Evolutionary conservation across 64 coral and sea anemone genomes (phyloP).

Genomic region (Montipora sp.): DNA sequence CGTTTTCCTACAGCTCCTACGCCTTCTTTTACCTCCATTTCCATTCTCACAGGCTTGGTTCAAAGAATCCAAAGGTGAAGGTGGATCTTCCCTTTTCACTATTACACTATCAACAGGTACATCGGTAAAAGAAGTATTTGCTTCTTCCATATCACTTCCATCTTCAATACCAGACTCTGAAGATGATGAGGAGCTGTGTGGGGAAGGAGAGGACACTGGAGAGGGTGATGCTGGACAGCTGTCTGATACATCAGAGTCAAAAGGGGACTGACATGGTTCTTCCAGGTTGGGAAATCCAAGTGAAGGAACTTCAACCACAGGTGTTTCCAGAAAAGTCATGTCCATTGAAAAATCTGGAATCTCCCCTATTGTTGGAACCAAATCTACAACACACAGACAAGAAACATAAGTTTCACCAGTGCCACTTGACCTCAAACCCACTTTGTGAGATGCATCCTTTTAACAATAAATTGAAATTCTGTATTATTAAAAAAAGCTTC

Average conservation of each 20-base stretch:
- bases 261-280: neutral
- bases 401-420: no score
- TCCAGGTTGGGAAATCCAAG: conserved; percentile 23
- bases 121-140: neutral
- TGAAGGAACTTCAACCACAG: neutral
- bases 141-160: conserved; percentile 80
- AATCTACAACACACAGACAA: neutral
- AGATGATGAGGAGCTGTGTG: conserved; percentile 48
- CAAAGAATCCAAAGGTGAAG: conserved; percentile 5
- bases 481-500: no score
- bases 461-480: no score
- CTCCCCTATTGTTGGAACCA: neutral
- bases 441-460: no score
- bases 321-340: neutral
- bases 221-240: conserved; percentile 53
- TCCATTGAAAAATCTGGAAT: neutral
- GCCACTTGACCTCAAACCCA: no score
- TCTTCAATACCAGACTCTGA: conserved; percentile 92
- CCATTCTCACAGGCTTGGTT: neutral
- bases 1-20: neutral
- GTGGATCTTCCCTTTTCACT: conserved; percentile 4
- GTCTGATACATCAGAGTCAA: conserved; percentile 38
- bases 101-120: neutral
- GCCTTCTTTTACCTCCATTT: neutral
- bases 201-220: conserved; percentile 35